Evolutionary conservation across 1,140 invertebrate species (phyloP).

Genomic region (Zaprionus gabonicus): DNA sequence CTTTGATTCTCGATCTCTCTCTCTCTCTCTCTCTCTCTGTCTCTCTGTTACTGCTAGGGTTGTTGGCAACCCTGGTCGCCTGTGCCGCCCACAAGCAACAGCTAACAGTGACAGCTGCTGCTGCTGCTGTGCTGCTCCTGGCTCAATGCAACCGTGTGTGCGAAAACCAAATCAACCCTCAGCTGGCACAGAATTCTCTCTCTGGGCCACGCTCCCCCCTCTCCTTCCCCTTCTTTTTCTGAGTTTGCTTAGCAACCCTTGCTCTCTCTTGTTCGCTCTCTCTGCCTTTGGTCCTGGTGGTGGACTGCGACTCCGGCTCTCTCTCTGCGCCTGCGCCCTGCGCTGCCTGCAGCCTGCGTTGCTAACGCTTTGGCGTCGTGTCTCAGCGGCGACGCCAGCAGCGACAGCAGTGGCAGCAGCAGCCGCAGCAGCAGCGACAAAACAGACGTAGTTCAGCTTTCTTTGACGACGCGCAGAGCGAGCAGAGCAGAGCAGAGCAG

Average conservation of each 20-base stretch:
- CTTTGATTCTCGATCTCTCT: neutral
- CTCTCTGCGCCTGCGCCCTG: neutral
- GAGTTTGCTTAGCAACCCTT: neutral
- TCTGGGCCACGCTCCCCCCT: neutral
- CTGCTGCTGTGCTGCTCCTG: constrained; percentile 46
- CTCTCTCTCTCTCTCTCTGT: neutral
- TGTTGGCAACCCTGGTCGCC: constrained; percentile 49
- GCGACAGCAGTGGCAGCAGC: neutral
- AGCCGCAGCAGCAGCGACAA: constrained; percentile 42
- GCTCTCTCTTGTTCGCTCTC: neutral
- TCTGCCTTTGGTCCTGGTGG: neutral
- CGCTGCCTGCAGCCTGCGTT: constrained; percentile 37
- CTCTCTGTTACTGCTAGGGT: neutral
- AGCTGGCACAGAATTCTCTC: constrained; percentile 7
- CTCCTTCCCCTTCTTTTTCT: neutral
- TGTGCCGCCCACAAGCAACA: constrained; percentile 41
- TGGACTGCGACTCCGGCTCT: neutral
- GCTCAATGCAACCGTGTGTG: constrained; percentile 69
- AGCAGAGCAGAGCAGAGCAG: neutral
- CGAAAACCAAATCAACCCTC: constrained; percentile 52
- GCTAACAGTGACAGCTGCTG: constrained; percentile 24
- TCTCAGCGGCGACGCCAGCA: constrained; percentile 23
- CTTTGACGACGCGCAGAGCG: constrained; percentile 64
- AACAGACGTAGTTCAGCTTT: constrained; percentile 77
- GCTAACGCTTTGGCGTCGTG: constrained; percentile 15